These are phyloP conservation scores for Campylorhamphus procurvoides DNA, from an alignment of 2,113 vertebrate species.

Conservation along the genomic window DNA sequence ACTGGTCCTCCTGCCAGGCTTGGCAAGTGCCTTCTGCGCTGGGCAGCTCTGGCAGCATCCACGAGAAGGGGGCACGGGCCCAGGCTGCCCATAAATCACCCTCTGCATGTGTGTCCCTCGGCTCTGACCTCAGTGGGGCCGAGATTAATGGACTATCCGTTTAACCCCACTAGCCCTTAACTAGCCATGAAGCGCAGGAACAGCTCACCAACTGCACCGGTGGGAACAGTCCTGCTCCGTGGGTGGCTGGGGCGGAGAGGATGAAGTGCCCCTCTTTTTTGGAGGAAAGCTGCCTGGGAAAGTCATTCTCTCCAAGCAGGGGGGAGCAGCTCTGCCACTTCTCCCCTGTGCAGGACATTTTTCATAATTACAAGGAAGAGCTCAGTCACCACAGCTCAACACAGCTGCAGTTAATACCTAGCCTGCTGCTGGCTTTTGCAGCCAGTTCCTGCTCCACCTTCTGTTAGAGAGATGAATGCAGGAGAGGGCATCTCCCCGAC, in stretches of 20 bases:
- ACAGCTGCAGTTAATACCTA: constrained; percentile 37
- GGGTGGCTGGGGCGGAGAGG: constrained; percentile 46
- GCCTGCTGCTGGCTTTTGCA: background rate
- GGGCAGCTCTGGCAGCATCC: constrained; percentile 19
- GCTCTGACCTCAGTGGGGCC: background rate
- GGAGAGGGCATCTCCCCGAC: background rate
- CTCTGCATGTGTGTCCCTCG: background rate
- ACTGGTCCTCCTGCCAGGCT: background rate
- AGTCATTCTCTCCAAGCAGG: constrained; percentile 32
- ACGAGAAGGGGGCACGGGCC: background rate
- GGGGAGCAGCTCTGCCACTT: constrained; percentile 28
- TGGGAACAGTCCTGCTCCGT: constrained; percentile 26
- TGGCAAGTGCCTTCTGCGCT: background rate
- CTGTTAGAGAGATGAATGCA: background rate
- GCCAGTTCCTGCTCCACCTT: background rate
- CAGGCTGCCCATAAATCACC: constrained; percentile 49
- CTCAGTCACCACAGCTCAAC: constrained; percentile 3
- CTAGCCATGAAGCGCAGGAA: constrained; percentile 42
- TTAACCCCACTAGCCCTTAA: constrained; percentile 66
- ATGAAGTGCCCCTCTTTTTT: background rate
- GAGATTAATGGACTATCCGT: constrained; percentile 54
- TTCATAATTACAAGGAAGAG: constrained; percentile 62
- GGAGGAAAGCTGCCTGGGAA: constrained; percentile 54
- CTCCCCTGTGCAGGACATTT: constrained; percentile 45
- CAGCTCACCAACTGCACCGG: constrained; percentile 10